Base-by-base conservation (phyloP, 2,888 invertebrate species). In the Thereva nobilitata region DNA sequence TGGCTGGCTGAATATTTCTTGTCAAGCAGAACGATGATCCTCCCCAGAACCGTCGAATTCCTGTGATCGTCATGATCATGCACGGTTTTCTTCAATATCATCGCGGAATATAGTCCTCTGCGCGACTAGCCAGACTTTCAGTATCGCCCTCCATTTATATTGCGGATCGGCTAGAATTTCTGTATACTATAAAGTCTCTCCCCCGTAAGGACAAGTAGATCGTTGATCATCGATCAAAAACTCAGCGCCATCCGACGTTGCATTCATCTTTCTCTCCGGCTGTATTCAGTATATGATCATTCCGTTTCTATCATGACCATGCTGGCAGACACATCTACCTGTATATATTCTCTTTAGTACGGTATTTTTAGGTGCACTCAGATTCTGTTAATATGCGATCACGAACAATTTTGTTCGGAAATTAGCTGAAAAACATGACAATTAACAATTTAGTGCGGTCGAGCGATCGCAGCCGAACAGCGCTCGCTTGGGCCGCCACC, bases 371-470 rank as follows among this genome's bases (percentile, higher is more conserved):
- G 23, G 23, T 23, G 23, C 23, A 23, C 23, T 23, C 23, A 23
- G 23, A 23, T 23, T 47, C 40, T 54, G 55, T 64, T 55, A 50
- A 66, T 66, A 34, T 40, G 49, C 68, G 67, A 69, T 69, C 68
- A 69, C 68, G 68, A 69, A 67, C 57, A 59, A 69, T 67, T 69
- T 69, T 50, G 57, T 64, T 67, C 59, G 49, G 41, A 52, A 64
- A 67, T 69, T 66, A 69, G 64, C 50, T 67, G 64, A 59, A 67
- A 69, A 69, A 69, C 68, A 69, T 69, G 68, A 69, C 68, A 69
- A 69, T 69, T 69, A 69, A 67, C 68, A 67, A 67, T 69, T 69
- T 69, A 68, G 57, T 69, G 68, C 59, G 61, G 64, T 69, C 64
- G 50, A 56, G 38, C 45, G 68, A 64, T 37, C 57, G 44, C 44